Conservation (phyloP, 2,888 invertebrate species). For the Exocentrus adspersus region DNA sequence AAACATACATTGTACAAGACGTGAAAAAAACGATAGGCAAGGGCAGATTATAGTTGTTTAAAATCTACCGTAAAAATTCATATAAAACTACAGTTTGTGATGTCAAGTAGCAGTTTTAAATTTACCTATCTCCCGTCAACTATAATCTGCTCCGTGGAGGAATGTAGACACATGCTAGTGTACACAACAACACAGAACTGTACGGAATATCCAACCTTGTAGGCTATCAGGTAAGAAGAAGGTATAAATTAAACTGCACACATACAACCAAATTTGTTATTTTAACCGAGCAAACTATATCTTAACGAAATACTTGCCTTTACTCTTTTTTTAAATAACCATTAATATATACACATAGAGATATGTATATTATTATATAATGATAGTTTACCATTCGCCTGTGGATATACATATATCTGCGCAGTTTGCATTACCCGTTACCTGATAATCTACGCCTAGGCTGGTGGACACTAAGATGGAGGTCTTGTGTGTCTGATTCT, state of each 20-base stretch:
- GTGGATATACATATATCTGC: not conserved
- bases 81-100: slow-evolving; percentile 53
- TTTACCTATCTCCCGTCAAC: slow-evolving; percentile 42
- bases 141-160: slow-evolving; percentile 56
- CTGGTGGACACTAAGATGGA: slow-evolving; percentile 57
- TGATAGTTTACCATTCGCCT: too few relatives aligned
- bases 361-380: too few relatives aligned
- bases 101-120: slow-evolving; percentile 43
- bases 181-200: slow-evolving; percentile 43
- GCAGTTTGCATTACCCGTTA: not conserved
- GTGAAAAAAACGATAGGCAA: slow-evolving; percentile 50
- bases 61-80: slow-evolving; percentile 52
- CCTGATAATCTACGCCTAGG: slow-evolving; percentile 51
- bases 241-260: not conserved
- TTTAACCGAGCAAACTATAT: too few relatives aligned
- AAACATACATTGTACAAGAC: slow-evolving; percentile 47
- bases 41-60: slow-evolving; percentile 51
- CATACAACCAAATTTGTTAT: not conserved
- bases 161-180: slow-evolving; percentile 59
- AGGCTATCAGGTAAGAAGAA: not conserved
- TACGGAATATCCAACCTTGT: slow-evolving; percentile 59
- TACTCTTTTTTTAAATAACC: too few relatives aligned
- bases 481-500: slow-evolving; percentile 40
- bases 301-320: too few relatives aligned
- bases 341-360: too few relatives aligned